Base-by-base conservation (phyloP, 1,140 invertebrate genomes). In the Micrasema longulum region DNA sequence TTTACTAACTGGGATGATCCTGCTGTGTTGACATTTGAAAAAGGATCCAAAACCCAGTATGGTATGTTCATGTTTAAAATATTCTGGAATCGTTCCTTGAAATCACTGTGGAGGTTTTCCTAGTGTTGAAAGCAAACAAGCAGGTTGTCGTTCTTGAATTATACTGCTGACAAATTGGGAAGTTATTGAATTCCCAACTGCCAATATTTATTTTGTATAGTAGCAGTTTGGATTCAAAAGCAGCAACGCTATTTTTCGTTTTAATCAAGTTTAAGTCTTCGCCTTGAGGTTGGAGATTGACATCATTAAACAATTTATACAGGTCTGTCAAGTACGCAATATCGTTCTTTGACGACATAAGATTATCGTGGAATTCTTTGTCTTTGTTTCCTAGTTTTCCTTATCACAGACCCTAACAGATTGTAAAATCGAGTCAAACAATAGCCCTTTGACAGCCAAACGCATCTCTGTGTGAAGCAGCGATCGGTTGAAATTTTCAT, bases 401-500 rank as follows among this genome's bases (percentile, higher is more conserved):
- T 69, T 55, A 78, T 12, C n/a, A 79, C 71, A 10, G 72, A 73
- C 31, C 74, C 64, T 71, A 77, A 77, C 10, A 79, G 71, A 41
- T 76, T 63, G 57, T 67, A 77, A 69, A 81, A 75, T 48, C 76
- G 47, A 66, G 26, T 74, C 55, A 78, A 71, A 75, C 77, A 78
- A 26, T 73, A 71, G 60, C 26, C 26, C 26, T 31, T 31, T 31
- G 26, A 31, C 26, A 31, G 26, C 7, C 76, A n/a, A 75, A 53
- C 76, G 52, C 14, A 80, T 76, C 76, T 81, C 74, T 69, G 76
- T 80, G 76, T 80, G 75, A n/a, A 78, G 74, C 18, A 80, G 77
- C 68, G 80, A 67, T 11, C 45, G 63, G 20, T 66, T 66, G 26
- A 31, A 66, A 20, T 77, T 72, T 70, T 76, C 72, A 55, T 78